Evolutionary conservation across 2,113 vertebrate species (phyloP), one percentile per base, ranked within the genome.

Genomic region (Orcinus orca): DNA sequence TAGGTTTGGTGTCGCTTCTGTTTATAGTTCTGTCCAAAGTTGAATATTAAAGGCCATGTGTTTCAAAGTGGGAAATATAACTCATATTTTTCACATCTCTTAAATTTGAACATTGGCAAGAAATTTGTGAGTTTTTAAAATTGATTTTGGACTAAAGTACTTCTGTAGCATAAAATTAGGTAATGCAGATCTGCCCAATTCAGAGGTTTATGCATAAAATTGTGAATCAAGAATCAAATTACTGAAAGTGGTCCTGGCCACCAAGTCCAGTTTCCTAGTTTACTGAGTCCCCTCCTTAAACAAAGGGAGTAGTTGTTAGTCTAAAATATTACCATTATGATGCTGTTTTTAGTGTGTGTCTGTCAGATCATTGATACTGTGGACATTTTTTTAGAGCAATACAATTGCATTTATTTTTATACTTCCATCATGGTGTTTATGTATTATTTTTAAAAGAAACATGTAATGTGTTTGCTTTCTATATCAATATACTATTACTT

Each of bases 161-260:
- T 76, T 71, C 36, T 50, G 82, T 89, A 96, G 31, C 26, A 36
- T 86, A 76, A 23, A 70, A 33, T 60, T 44, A 86, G 17, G 73
- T 93, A 79, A 60, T 63, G 67, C 26, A 70, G 50, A 50, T 81
- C 36, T 96, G 44, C 12, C 6, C 77, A 6, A 1, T 87, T 97
- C 82, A 91, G 60, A 62, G 3, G 11, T 92, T 62, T 86, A 62
- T 95, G 63, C 36, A 68, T 70, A 86, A 97, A 88, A 68, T 70
- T 86, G 23, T 80, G 41, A 58, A 38, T 93, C 20, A 81, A 68
- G 55, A 97, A 77, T 97, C 81, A 95, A 93, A 71, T 89, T 82
- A 90, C 60, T 73, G n/a, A 86, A 94, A 81, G 38, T 93, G 85
- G 76, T 86, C 65, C 88, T 87, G 76, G 74, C 53, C 38, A 60